Evolutionary conservation across 2,888 invertebrate genomes (phyloP).

Genomic region (Callosobruchus maculatus): DNA sequence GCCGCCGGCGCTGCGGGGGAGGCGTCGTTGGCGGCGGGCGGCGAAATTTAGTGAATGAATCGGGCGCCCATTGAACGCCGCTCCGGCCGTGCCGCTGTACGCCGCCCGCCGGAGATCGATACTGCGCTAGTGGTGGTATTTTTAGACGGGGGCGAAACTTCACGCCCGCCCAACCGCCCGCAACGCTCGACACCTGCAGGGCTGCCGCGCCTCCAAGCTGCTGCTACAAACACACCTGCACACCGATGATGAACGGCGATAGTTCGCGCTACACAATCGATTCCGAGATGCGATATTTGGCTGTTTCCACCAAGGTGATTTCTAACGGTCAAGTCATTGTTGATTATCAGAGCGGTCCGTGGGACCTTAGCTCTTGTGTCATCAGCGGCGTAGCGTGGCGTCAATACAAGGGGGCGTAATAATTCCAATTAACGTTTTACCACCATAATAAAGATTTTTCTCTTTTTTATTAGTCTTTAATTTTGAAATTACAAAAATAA

Average conservation of each 20-base stretch:
- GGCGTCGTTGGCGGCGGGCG: neutral
- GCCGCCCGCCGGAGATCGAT: neutral
- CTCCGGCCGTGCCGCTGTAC: neutral
- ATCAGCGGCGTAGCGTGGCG: too few relatives aligned
- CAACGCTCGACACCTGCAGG: neutral
- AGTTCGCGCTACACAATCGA: neutral
- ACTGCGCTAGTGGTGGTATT: neutral
- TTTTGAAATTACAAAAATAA: too few relatives aligned
- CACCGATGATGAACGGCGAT: neutral
- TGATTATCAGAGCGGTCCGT: too few relatives aligned
- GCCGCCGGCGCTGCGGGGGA: neutral
- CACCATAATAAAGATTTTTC: too few relatives aligned
- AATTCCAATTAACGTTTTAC: too few relatives aligned
- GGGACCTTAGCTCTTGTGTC: too few relatives aligned
- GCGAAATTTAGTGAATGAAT: neutral
- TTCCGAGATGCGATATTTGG: too few relatives aligned
- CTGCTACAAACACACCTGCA: neutral
- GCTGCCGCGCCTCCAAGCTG: neutral
- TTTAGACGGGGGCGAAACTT: neutral
- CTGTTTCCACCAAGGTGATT: too few relatives aligned
- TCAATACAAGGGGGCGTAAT: too few relatives aligned
- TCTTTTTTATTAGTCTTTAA: too few relatives aligned
- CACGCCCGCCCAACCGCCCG: neutral
- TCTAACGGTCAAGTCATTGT: too few relatives aligned
- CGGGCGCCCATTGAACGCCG: neutral